Evolutionary conservation across 2,888 invertebrate genomes (phyloP), one percentile per base, ranked within the genome.

Genomic region (Microctonus brassicae): DNA sequence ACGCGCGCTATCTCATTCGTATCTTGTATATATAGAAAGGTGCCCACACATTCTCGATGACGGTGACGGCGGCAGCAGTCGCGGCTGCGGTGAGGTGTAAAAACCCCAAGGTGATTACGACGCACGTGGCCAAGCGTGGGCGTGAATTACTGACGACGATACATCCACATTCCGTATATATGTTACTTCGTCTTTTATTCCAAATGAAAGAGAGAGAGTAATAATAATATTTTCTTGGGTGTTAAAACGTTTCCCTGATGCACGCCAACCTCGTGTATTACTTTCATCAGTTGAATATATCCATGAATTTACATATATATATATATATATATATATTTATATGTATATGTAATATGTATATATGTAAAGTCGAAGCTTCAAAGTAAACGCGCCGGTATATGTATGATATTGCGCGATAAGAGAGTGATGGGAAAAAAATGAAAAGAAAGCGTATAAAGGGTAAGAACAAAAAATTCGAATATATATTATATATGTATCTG

Each of bases 81-180:
- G 7, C 47, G 17, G 47, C 47, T 17, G 47, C 47, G n/a, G 47
- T 17, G 74, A 79, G 81, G 81, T 81, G 83, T 82, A 47, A 81
- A 81, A 82, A 81, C 78, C 75, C 71, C 77, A 72, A 76, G 76
- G 77, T 78, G 81, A 83, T 78, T 76, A 74, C 76, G 60, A 75
- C 52, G 72, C 69, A 62, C 73, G 75, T 63, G 70, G 67, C 72
- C 73, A 47, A 17, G 81, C 82, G 86, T 86, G 79, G 85, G 86
- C 80, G 86, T 82, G 82, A 84, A 84, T 84, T 83, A 82, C 81
- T 77, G 80, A 79, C 82, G 78, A 80, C 77, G 80, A 81, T 81
- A 80, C 83, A 79, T 81, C 79, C 79, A 47, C 17, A n/a, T 47
- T 47, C 17, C 47, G 17, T 17, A 5, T 3, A 3, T 29, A 5